Evolutionary conservation across 2,888 invertebrate genomes (phyloP).

Genomic region (Ophion ventricosus): DNA sequence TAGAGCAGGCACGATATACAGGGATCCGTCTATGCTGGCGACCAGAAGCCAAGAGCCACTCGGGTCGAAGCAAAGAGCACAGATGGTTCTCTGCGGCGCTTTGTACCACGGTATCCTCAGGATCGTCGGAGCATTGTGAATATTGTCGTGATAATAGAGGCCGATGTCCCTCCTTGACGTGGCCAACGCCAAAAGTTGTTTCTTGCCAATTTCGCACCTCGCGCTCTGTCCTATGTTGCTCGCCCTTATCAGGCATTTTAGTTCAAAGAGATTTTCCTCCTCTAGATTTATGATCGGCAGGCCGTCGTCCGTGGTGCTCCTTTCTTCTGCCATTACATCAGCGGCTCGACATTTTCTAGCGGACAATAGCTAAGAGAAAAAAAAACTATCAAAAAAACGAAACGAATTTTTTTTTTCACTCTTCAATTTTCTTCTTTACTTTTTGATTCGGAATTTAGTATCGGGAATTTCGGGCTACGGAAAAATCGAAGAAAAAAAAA

Average conservation of each 20-base stretch:
- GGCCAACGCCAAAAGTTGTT: constrained; percentile 78
- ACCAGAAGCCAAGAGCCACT: constrained; percentile 91
- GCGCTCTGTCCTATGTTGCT: constrained; percentile 77
- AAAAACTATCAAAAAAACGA: background rate
- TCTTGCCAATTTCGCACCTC: constrained; percentile 76
- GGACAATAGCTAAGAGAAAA: background rate
- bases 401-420: background rate
- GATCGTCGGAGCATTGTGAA: constrained; percentile 72
- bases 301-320: constrained; percentile 47
- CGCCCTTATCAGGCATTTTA: constrained; percentile 79
- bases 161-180: constrained; percentile 78
- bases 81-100: constrained; percentile 76
- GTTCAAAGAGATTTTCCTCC: constrained; percentile 77
- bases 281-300: constrained; percentile 68
- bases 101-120: constrained; percentile 81
- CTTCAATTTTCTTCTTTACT: no score
- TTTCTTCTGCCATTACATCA: constrained; percentile 69
- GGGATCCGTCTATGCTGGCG: constrained; percentile 84
- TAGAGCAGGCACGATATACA: constrained; percentile 87
- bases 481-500: background rate
- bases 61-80: constrained; percentile 91
- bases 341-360: constrained; percentile 49
- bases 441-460: no score
- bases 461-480: background rate
- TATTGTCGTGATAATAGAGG: constrained; percentile 77